Evolutionary conservation across 2,113 vertebrate species (phyloP).

Genomic region (Rallus limicola): DNA sequence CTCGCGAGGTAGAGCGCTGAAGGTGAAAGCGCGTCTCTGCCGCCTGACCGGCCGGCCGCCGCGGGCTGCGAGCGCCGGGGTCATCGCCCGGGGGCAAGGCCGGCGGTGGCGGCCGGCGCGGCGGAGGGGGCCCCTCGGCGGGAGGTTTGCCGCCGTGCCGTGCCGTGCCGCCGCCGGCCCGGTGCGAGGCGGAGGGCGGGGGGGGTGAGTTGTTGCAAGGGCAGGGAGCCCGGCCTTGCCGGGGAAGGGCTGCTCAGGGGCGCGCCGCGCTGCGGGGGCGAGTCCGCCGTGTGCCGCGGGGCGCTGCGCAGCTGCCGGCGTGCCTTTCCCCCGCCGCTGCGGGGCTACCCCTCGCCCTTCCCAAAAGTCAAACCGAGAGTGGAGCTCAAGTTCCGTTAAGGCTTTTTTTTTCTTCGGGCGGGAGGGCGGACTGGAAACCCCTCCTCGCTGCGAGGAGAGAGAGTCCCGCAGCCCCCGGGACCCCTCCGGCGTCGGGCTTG

Average conservation of each 20-base stretch:
- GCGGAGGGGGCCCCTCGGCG: not conserved
- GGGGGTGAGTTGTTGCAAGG: not conserved
- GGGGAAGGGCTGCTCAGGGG: not conserved
- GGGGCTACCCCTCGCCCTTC: constrained; percentile 5
- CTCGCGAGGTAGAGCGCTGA: not conserved
- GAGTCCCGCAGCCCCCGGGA: not conserved
- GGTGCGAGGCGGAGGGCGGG: not conserved
- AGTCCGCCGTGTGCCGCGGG: not conserved
- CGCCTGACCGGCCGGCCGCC: not conserved
- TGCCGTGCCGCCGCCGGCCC: not conserved
- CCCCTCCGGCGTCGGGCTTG: not conserved
- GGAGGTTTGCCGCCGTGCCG: not conserved
- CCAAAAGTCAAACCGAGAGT: not conserved
- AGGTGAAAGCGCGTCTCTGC: not conserved
- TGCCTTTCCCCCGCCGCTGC: not conserved
- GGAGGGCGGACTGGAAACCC: not conserved
- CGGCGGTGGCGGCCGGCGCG: not conserved
- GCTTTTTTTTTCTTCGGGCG: not conserved
- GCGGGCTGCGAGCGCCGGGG: not conserved
- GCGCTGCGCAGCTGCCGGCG: not conserved
- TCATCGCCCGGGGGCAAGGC: not conserved
- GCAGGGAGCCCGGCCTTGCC: not conserved
- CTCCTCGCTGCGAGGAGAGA: not conserved
- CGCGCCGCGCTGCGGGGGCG: not conserved
- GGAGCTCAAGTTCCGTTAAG: not conserved